Percentiles rank a stretch among this genome's conserved stretches.
These are phyloP conservation scores for Dicaeum eximium DNA, from an alignment of 2,113 vertebrate genomes.

Conservation along the genomic window DNA sequence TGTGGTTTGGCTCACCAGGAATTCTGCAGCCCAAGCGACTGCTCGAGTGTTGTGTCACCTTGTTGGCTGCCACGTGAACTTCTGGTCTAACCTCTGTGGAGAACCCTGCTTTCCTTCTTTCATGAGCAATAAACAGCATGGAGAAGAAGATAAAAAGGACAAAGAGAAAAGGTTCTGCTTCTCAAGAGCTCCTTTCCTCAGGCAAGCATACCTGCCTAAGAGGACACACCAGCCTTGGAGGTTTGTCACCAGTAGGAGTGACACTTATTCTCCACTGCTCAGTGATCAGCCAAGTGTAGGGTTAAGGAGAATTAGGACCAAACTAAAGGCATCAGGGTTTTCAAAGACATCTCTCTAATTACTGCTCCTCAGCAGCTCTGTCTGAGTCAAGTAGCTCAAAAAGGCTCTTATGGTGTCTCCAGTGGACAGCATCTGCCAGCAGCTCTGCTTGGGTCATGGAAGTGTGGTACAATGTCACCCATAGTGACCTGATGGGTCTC, in stretches of 20 bases:
- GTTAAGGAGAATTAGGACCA: neutral
- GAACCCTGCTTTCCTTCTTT: neutral
- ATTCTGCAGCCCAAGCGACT: neutral
- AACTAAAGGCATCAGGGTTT: neutral
- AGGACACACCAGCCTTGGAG: neutral
- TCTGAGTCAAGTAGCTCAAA: neutral
- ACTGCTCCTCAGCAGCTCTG: neutral
- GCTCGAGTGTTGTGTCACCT: accelerated
- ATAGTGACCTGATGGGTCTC: neutral
- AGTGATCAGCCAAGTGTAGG: neutral
- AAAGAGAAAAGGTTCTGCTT: neutral
- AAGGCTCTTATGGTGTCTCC: neutral
- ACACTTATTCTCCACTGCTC: neutral
- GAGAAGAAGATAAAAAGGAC: neutral
- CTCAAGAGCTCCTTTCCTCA: neutral
- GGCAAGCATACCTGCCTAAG: neutral
- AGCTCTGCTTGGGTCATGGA: neutral
- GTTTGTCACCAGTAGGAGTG: neutral
- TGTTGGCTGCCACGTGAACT: accelerated
- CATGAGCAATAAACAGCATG: neutral
- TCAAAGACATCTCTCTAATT: neutral
- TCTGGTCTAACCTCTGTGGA: neutral
- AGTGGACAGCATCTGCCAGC: neutral
- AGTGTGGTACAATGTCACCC: neutral
- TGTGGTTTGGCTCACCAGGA: neutral